Percentiles rank a stretch among this genome's conserved stretches.
phyloP scores from a whole-genome alignment of 2,888 invertebrate species.

The Chaitophorus viminalis region DNA sequence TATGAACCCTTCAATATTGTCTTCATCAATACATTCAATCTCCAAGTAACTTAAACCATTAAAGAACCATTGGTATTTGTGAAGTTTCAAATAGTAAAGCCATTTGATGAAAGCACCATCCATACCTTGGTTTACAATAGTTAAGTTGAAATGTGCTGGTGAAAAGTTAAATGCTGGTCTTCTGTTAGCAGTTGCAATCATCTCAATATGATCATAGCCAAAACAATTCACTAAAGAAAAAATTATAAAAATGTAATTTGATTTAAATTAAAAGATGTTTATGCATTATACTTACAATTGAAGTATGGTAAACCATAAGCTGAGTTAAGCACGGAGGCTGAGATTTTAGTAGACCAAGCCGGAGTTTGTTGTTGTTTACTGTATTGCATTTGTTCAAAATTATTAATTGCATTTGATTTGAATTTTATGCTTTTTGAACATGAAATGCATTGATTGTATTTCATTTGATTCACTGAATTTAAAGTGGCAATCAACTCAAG shows the following conservation, averaged over 20 bases:
- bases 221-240: slow-evolving; percentile 42
- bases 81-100: slow-evolving; percentile 46
- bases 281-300: not conserved
- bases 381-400: no score
- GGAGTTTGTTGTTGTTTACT: no score
- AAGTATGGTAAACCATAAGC: not conserved
- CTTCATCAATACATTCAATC: slow-evolving; percentile 49
- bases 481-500: no score
- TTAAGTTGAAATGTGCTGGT: not conserved
- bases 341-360: no score
- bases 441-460: no score
- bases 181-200: not conserved
- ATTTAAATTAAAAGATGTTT: no score
- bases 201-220: not conserved
- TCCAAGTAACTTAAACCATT: slow-evolving; percentile 35
- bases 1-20: slow-evolving; percentile 51
- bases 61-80: slow-evolving; percentile 55
- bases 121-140: slow-evolving; percentile 40
- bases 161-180: not conserved
- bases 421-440: no score
- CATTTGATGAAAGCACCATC: slow-evolving; percentile 21
- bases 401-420: no score
- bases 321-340: no score
- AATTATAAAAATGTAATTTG: no score
- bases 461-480: no score